Evolutionary conservation across 1,140 invertebrate genomes (phyloP).

Genomic region (Papilio polytes): DNA sequence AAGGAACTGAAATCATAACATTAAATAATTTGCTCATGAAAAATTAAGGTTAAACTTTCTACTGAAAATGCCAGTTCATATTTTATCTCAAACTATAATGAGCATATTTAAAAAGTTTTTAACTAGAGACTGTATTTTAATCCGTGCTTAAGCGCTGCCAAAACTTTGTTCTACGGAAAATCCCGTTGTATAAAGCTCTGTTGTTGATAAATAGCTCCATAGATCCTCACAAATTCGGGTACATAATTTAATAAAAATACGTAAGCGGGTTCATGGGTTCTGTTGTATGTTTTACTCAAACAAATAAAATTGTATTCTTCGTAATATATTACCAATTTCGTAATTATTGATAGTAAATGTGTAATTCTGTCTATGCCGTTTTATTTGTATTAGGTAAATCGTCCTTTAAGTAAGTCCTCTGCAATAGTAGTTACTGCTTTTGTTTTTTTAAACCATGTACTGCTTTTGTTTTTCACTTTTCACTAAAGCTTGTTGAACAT

Average conservation of each 20-base stretch:
- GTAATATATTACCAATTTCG: background rate
- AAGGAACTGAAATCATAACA: background rate
- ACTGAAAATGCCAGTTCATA: background rate
- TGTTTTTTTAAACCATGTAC: background rate
- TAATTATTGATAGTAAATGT: background rate
- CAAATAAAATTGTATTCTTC: background rate
- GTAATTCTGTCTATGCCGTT: background rate
- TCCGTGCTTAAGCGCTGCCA: background rate
- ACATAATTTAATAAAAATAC: background rate
- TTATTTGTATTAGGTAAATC: background rate
- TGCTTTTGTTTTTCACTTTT: background rate
- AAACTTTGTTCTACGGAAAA: background rate
- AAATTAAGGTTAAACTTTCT: background rate
- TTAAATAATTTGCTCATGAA: background rate
- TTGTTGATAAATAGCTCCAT: background rate
- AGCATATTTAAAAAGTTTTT: constrained; percentile 24
- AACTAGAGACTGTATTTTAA: background rate
- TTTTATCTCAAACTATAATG: background rate
- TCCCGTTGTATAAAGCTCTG: background rate
- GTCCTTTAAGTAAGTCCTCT: background rate
- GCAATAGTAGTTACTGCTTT: too few relatives aligned
- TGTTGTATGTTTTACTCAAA: background rate
- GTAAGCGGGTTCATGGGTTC: too few relatives aligned
- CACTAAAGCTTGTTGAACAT: background rate
- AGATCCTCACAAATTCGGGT: background rate